Evolutionary conservation across 2,113 vertebrate genomes (phyloP).

Genomic region (Aleadryas rufinucha): DNA sequence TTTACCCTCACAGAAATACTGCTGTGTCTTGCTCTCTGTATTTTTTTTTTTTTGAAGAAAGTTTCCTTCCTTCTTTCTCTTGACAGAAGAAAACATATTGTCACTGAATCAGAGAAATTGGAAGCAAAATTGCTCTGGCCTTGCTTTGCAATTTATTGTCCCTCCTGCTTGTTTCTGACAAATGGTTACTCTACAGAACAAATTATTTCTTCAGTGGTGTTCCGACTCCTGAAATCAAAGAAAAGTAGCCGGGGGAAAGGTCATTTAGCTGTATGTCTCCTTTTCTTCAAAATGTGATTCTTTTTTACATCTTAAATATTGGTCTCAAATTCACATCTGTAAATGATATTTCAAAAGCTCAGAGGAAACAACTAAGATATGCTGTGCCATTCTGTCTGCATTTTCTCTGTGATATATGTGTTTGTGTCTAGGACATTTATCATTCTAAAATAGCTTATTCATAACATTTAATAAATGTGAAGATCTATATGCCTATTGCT

Average conservation of each 20-base stretch:
- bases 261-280: background rate
- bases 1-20: background rate
- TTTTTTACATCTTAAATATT: background rate
- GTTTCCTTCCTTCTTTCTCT: background rate
- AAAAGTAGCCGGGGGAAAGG: background rate
- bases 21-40: background rate
- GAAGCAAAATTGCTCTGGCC: background rate
- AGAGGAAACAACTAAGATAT: background rate
- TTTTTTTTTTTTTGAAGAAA: background rate
- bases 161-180: background rate
- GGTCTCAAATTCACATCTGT: background rate
- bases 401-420: background rate
- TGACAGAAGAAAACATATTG: background rate
- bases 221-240: background rate
- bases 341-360: background rate
- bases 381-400: background rate
- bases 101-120: conserved; percentile 5
- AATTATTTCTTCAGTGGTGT: background rate
- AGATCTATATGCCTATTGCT: background rate
- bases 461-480: background rate
- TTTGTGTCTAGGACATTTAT: background rate
- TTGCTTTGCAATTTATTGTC: conserved; percentile 1
- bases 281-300: background rate
- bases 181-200: background rate
- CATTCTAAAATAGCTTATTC: background rate